phyloP scores from a whole-genome alignment of 2,113 vertebrate genomes.

The Lampris incognitus region DNA sequence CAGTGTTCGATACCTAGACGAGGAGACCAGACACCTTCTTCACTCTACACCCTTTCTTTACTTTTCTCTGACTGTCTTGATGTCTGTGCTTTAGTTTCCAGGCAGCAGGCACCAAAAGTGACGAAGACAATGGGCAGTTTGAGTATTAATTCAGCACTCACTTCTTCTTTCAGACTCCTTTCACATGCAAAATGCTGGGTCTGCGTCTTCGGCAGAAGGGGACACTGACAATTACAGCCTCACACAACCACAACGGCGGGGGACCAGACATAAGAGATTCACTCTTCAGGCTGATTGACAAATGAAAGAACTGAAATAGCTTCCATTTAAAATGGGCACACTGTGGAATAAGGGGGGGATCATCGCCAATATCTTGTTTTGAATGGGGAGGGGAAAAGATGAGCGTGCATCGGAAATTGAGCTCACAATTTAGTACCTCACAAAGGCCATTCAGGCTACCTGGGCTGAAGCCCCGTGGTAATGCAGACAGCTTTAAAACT shows the following conservation, averaged over 20 bases:
- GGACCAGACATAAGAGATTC: slow-evolving; percentile 59
- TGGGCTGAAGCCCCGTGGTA: slow-evolving; percentile 65
- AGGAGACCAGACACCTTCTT: slow-evolving; percentile 2
- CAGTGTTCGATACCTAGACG: not conserved
- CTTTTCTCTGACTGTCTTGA: slow-evolving; percentile 56
- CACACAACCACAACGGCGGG: slow-evolving; percentile 23
- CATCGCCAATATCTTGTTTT: slow-evolving; percentile 78
- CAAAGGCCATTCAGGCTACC: slow-evolving; percentile 67
- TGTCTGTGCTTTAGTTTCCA: slow-evolving; percentile 54
- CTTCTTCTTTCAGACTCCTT: slow-evolving; percentile 72
- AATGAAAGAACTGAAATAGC: slow-evolving; percentile 79
- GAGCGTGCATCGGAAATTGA: slow-evolving; percentile 71
- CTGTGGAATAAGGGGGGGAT: slow-evolving; percentile 68
- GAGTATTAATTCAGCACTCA: slow-evolving; percentile 74
- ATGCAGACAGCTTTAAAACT: slow-evolving; percentile 53
- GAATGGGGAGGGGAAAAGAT: slow-evolving; percentile 69
- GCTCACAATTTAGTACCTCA: slow-evolving; percentile 68
- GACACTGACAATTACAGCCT: slow-evolving; percentile 77
- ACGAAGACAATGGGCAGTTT: slow-evolving; percentile 73
- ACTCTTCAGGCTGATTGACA: slow-evolving; percentile 80
- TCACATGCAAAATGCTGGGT: slow-evolving; percentile 79
- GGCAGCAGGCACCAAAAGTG: slow-evolving; percentile 66
- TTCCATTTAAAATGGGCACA: slow-evolving; percentile 72
- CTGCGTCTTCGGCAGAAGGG: slow-evolving; percentile 61
- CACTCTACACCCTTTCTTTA: slow-evolving; percentile 32